phyloP scores from a whole-genome alignment of 1,140 invertebrate species.

The Chelonus insularis region DNA sequence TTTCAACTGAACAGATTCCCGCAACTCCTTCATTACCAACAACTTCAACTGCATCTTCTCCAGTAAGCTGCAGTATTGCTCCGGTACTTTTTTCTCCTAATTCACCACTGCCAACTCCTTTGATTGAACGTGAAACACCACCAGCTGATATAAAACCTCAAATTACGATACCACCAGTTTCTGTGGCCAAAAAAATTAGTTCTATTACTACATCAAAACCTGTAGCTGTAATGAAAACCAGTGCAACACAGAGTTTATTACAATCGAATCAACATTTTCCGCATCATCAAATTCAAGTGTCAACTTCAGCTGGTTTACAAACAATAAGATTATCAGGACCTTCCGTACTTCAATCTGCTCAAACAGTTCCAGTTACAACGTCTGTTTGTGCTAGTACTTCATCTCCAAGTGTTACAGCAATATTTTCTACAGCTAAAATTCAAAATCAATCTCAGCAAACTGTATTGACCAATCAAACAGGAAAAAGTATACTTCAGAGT shows the following conservation, averaged over 20 bases:
- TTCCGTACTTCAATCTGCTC: conserved; percentile 55
- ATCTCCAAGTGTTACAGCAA: conserved; percentile 45
- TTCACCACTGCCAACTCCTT: background rate
- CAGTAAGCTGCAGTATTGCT: conserved; percentile 21
- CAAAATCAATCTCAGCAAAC: conserved; percentile 48
- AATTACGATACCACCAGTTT: conserved; percentile 4
- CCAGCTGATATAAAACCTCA: conserved; percentile 20
- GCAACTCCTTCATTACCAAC: conserved; percentile 11
- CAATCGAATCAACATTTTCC: conserved; percentile 58
- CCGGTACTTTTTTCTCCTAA: conserved; percentile 30
- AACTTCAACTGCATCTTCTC: background rate
- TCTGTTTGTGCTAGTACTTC: conserved; percentile 29
- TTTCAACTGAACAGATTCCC: conserved; percentile 34
- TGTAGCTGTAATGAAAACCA: conserved; percentile 53
- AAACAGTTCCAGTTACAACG: conserved; percentile 38
- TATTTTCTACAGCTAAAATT: conserved; percentile 48
- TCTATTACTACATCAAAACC: conserved; percentile 48
- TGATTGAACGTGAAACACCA: conserved; percentile 16
- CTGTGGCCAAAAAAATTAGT: conserved; percentile 17
- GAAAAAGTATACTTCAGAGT: conserved; percentile 54
- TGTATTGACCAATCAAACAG: conserved; percentile 50
- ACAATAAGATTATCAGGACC: conserved; percentile 62
- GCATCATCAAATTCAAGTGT: conserved; percentile 58
- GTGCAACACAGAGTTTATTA: conserved; percentile 50
- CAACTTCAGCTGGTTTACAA: conserved; percentile 60